Conservation (phyloP, 2,113 vertebrate genomes). For the Steatornis caripensis region DNA sequence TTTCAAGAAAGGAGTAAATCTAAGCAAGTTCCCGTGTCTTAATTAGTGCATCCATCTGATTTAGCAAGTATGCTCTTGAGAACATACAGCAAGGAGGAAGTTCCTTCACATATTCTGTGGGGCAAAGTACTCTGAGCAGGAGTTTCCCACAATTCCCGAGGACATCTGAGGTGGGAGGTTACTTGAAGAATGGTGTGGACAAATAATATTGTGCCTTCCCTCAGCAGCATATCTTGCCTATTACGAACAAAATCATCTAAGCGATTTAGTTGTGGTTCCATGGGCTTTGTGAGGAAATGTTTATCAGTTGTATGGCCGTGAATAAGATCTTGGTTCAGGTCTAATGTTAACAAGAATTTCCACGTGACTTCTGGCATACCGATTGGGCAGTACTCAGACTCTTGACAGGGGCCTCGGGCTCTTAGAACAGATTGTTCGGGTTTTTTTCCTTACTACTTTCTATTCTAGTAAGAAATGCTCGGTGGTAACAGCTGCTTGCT, state of each 20-base stretch:
- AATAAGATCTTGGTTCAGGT: background rate
- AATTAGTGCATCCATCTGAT: background rate
- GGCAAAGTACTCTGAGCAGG: background rate
- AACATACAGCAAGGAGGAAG: background rate
- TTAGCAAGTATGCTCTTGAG: background rate
- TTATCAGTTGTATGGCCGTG: accelerated
- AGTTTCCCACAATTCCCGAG: background rate
- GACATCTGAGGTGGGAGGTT: background rate
- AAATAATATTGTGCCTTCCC: background rate
- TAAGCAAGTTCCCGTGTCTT: background rate
- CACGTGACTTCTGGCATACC: accelerated
- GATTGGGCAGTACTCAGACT: background rate
- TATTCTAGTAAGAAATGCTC: background rate
- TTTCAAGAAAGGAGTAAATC: background rate
- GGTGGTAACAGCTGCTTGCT: background rate
- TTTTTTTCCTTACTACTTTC: background rate
- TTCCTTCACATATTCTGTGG: background rate
- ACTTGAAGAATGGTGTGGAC: background rate
- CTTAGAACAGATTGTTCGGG: background rate
- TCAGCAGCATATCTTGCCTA: background rate
- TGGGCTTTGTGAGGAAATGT: background rate
- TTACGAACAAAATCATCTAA: background rate
- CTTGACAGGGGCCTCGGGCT: background rate
- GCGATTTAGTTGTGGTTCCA: background rate
- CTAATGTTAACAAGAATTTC: background rate